Evolutionary conservation across 1,140 invertebrate genomes (phyloP), one percentile per base, ranked within the genome.

Genomic region (Leptinotarsa texana): DNA sequence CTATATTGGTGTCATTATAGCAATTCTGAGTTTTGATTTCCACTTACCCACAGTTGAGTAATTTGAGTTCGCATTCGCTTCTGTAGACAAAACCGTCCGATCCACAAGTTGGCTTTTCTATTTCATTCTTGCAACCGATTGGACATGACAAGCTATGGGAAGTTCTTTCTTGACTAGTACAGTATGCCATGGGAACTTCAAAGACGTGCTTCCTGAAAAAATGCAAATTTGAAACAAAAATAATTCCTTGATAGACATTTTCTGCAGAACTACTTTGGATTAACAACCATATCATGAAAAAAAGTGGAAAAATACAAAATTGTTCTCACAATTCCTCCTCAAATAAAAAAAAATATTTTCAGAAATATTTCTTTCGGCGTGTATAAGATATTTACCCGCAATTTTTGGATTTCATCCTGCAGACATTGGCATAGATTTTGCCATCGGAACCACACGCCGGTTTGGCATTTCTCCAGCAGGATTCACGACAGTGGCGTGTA

Each of bases 381-480:
- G 11, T 11, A 42, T 3, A 11, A 42, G 1, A 42, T 42, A 63
- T 87, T 88, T 85, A 94, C 93, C 95, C 95, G 85, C 95, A 97
- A 82, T 96, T 96, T 82, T 95, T 95, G 51, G 93, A 91, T 82
- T 94, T 93, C 95, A 98, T 97, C 82, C 94, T 92, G 83, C 96
- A 98, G 76, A 94, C 93, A 84, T 96, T 98, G 18, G 93, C 91
- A 85, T 98, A 98, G 4, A 97, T 89, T 79, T 93, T 91, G 1
- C 95, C 94, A 86, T 98, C 95, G 48, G 94, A 96, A 8, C 94
- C 96, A 84, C 97, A 98, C 21, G 96, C 95, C 22, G 94, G 94
- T 81, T 94, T 91, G 24, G 94, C 93, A 49, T 94, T 93, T 51
- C 94, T 88, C 94, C 94, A 96, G 82, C 95, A 97, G 13, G 93